These are phyloP conservation scores for Hafferia zeledoni DNA, from an alignment of 2,797 vertebrate genomes.

Conservation along the genomic window DNA sequence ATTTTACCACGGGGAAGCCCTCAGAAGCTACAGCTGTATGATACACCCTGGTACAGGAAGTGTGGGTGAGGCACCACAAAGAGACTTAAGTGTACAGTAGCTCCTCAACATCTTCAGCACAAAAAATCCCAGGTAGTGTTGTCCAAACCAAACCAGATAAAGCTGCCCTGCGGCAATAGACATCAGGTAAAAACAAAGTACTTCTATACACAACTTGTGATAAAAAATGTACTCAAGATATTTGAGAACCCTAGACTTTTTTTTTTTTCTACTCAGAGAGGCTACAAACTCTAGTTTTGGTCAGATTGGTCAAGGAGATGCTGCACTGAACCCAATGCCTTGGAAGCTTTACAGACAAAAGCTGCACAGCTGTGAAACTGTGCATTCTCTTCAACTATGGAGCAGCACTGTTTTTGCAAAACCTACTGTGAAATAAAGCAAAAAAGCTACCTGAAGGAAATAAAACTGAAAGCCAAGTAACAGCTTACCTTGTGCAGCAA, in stretches of 20 bases:
- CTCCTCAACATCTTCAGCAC: background rate
- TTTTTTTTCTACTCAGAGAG: background rate
- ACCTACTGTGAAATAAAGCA: background rate
- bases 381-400: fast-evolving
- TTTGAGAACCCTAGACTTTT: background rate
- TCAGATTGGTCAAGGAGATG: background rate
- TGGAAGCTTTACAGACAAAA: background rate
- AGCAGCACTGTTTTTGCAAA: background rate
- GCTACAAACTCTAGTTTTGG: background rate
- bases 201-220: background rate
- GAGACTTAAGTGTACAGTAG: background rate
- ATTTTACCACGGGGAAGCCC: background rate
- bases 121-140: background rate
- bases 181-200: background rate
- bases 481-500: background rate
- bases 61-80: fast-evolving
- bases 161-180: background rate
- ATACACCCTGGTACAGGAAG: background rate
- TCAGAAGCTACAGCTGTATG: background rate
- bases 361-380: background rate
- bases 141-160: background rate
- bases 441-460: background rate
- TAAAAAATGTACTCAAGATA: background rate
- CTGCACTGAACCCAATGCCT: background rate
- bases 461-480: background rate